Evolutionary conservation across 1,140 invertebrate genomes (phyloP), one percentile per base, ranked within the genome.

Genomic region (Nasonia longicornis): DNA sequence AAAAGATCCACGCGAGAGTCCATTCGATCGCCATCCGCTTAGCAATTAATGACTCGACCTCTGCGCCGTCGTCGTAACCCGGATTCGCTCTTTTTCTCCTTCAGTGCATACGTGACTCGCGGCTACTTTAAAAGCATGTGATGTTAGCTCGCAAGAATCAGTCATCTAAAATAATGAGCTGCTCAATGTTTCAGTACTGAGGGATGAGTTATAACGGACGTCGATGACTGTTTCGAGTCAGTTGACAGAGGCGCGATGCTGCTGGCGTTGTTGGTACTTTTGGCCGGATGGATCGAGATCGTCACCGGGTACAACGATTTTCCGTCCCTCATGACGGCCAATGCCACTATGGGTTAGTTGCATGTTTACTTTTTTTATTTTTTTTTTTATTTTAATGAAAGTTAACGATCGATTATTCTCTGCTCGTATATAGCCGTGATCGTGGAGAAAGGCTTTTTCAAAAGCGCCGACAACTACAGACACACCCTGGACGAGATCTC

Each of bases 281-380:
- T 77, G 3, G 29, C 8, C n/a, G 22, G 20, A 66, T 80, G 14
- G 52, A 20, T 58, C 52, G 20, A 58, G 6, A 6, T 20, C 22
- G 52, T 10, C 4, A 20, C 77, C 1, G 80, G 83, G 16, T 87
- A 86, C 83, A 87, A 94, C 85, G 93, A 94, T 84, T 94, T 94
- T 89, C 94, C 94, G 7, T 95, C 94, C 0, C 89, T 95, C 77
- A 91, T 95, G 0, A 93, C 92, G 31, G 91, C 93, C 10, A 95
- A 95, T 89, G 94, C 93, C 8, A 93, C 94, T 12, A 91, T 95
- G 86, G 94, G 94, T 95, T 91, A 87, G 89, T 81, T 67, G 1
- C 48, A 14, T 52, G 1, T 48, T 26, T 26, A 48, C 45, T 26
- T 26, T 26, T 1, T 26, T 26, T 26, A 26, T 26, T 26, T 26